phyloP scores from a whole-genome alignment of 2,797 vertebrate genomes.

The Sardinella longiceps region DNA sequence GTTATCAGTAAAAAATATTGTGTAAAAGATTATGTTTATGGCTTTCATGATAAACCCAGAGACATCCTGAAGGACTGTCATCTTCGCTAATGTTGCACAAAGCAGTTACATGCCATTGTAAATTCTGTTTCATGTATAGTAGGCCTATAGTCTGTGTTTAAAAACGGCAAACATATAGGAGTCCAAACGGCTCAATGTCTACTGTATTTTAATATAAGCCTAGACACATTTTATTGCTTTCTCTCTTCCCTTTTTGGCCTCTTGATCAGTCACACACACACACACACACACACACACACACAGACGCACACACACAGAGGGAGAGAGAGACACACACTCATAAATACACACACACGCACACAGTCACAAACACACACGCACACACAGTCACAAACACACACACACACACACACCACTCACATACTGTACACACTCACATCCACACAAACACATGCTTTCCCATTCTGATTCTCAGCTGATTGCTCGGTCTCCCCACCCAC shows the following conservation, averaged over 20 bases:
- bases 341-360: no score
- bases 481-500: neutral
- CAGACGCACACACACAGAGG: constrained; percentile 28
- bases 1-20: neutral
- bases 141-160: no score
- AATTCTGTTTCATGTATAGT: no score
- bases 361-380: neutral
- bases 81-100: neutral
- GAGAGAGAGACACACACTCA: neutral
- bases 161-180: no score
- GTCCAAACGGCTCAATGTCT: no score
- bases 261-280: neutral
- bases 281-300: no score
- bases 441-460: neutral
- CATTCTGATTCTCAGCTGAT: constrained; percentile 16
- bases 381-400: constrained; percentile 11
- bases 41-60: neutral
- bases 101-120: no score
- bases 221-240: neutral
- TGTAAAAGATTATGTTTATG: neutral
- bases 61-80: neutral
- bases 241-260: neutral
- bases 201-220: no score
- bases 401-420: constrained; percentile 5
- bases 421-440: neutral